phyloP scores from a whole-genome alignment of 2,888 invertebrate species.

The Opisthograptis luteolata region DNA sequence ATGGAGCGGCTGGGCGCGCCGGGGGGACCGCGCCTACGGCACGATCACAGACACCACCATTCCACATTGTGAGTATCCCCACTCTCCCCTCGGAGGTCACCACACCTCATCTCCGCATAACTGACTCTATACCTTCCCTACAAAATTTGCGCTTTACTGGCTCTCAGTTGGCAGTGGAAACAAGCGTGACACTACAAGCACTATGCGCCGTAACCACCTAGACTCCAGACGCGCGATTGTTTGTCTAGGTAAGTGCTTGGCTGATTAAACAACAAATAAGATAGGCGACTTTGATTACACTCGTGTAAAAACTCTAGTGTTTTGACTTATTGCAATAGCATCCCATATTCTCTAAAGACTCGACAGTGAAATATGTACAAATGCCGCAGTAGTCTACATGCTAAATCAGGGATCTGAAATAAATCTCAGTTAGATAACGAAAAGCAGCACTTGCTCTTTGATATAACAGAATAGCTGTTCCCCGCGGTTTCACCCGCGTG shows the following conservation, averaged over 20 bases:
- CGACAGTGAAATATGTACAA: no score
- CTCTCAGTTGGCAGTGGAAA: not conserved
- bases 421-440: no score
- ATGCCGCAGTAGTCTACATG: no score
- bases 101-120: not conserved
- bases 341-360: no score
- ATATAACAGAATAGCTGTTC: no score
- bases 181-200: not conserved
- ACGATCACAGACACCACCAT: conserved; percentile 82
- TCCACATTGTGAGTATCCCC: conserved; percentile 72
- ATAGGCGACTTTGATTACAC: no score
- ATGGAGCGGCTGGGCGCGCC: conserved; percentile 88
- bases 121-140: not conserved
- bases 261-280: not conserved
- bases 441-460: no score
- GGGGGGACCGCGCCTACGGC: conserved; percentile 85
- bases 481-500: no score
- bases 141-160: not conserved
- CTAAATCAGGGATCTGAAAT: no score
- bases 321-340: no score
- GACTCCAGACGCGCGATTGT: not conserved
- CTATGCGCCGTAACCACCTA: not conserved
- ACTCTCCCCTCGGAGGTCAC: no score
- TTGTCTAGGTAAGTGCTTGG: not conserved
- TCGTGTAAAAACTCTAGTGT: no score